Conservation (phyloP, 2,888 invertebrate species). For the Eurois occulta region DNA sequence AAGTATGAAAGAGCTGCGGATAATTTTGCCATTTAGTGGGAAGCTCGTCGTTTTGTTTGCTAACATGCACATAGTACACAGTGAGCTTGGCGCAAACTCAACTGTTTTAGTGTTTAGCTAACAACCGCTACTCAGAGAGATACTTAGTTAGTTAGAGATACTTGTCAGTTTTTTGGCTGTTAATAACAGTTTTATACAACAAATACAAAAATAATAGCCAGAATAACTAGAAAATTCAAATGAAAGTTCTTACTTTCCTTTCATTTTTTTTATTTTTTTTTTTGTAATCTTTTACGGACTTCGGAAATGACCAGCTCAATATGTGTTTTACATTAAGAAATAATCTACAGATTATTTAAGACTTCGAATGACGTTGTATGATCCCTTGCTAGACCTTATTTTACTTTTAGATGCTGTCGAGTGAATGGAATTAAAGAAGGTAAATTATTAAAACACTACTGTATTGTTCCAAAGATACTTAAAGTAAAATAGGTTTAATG, state of each 20-base stretch:
- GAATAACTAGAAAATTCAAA: not conserved
- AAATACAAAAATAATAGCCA: not conserved
- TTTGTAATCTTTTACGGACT: too few species aligned
- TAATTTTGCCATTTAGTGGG: conserved; percentile 46
- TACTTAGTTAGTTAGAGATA: not conserved
- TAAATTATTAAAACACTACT: too few species aligned
- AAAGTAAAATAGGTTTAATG: too few species aligned
- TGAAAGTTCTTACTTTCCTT: too few species aligned
- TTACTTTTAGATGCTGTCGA: too few species aligned
- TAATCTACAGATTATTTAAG: not conserved
- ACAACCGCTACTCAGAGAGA: conserved; percentile 5
- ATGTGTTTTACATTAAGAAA: not conserved
- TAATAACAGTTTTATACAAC: not conserved
- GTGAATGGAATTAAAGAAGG: too few species aligned
- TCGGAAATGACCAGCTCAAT: not conserved
- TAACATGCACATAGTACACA: conserved; percentile 34
- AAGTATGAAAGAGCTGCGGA: conserved; percentile 36
- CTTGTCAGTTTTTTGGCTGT: conserved; percentile 2
- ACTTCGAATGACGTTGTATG: not conserved
- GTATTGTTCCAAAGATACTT: too few species aligned
- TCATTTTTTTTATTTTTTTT: too few species aligned
- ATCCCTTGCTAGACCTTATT: too few species aligned
- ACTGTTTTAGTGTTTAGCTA: conserved; percentile 35
- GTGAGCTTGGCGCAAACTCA: conserved; percentile 34
- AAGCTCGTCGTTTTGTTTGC: conserved; percentile 31